Evolutionary conservation across 2,113 vertebrate genomes (phyloP), one percentile per base, ranked within the genome.

Genomic region (Myotis yumanensis): DNA sequence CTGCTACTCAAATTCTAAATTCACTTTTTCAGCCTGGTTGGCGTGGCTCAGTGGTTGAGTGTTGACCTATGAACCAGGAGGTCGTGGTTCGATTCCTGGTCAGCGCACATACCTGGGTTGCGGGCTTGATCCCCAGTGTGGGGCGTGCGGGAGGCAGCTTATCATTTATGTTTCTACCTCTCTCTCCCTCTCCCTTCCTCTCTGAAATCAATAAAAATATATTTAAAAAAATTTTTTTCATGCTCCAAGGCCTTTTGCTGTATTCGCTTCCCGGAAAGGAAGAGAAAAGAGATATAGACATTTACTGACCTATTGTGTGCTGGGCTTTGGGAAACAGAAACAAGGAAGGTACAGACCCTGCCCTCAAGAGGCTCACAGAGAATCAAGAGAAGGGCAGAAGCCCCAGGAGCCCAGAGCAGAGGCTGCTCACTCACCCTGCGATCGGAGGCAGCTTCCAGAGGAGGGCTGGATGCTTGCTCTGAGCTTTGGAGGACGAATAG

Each of bases 261-360:
- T 52, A 46, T 66, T 83, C 5, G 22, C 17, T 91, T 96, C 89
- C 84, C 57, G 69, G 90, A 93, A 91, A 95, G 35, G 62, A 92
- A 90, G 79, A 52, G 68, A 82, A 62, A 88, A 88, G 73, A 71
- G n/a, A 82, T 40, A 62, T 62, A 71, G 86, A 79, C 15, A 54
- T 59, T 85, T 59, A 22, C 11, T 76, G 51, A 71, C 52, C 48
- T 77, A 48, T 76, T 40, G 7, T 40, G 68, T 25, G 16, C 43
- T 15, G 12, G 52, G 16, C 52, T 48, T 79, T 54, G 66, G 86
- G 83, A 46, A 73, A 40, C 3, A 16, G 69, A 84, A 85, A 71
- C 32, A n/a, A 51, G 73, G 32, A 40, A 86, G 59, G 40, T 59
- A 66, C 5, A 89, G 23, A 32, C 14, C 48, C 28, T 76, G 43